Evolutionary conservation across 2,888 invertebrate species (phyloP).

Genomic region (Linnaemya vulpina): DNA sequence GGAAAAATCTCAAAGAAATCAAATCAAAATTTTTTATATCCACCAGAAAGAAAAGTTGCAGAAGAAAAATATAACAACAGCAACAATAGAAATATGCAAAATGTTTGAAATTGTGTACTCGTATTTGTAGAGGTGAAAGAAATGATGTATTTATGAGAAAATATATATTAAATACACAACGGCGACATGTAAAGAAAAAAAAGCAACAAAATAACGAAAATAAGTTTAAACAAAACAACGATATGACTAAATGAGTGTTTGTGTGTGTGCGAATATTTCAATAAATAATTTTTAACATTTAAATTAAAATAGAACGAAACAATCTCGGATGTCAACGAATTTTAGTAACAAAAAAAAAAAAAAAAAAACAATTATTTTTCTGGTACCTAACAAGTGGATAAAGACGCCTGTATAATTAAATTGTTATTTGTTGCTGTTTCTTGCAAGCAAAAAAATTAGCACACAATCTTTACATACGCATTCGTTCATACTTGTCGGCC

Average conservation of each 20-base stretch:
- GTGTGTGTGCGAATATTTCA: conserved; percentile 24
- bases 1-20: conserved; percentile 23
- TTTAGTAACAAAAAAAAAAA: neutral
- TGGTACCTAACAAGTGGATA: conserved; percentile 33
- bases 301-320: conserved; percentile 10
- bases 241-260: neutral
- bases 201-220: conserved; percentile 3
- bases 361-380: neutral
- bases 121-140: conserved; percentile 44
- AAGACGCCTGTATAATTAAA: neutral
- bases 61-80: conserved; percentile 40
- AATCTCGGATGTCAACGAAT: conserved; percentile 32
- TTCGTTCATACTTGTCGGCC: neutral
- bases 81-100: conserved; percentile 36
- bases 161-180: conserved; percentile 32
- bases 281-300: conserved; percentile 10
- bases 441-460: neutral
- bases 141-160: conserved; percentile 36
- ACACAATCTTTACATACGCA: neutral
- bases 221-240: conserved; percentile 19
- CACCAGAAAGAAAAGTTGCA: conserved; percentile 15
- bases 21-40: conserved; percentile 30
- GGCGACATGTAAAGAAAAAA: conserved; percentile 19
- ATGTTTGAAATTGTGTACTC: conserved; percentile 34
- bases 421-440: conserved; percentile 15